Base-by-base conservation (phyloP, 2,113 vertebrate genomes). In the Centropristis striata region DNA sequence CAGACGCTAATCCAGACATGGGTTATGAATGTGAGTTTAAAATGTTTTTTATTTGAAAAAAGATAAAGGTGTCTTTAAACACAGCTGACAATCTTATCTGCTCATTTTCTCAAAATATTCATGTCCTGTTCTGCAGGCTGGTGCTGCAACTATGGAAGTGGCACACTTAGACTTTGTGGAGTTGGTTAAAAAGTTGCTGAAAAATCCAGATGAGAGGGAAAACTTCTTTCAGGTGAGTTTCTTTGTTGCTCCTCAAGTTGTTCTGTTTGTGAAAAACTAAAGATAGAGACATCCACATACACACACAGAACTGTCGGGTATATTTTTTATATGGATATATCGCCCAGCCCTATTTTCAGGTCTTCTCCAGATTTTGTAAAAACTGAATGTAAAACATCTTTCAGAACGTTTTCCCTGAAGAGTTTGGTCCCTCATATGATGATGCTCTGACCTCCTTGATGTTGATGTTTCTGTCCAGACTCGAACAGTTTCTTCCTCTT, bases 381-480 rank as follows among this genome's bases (percentile, higher is more conserved):
- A n/a, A n/a, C n/a, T n/a, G n/a, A n/a, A n/a, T n/a, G n/a, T n/a
- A n/a, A n/a, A n/a, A n/a, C n/a, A n/a, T 55, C 28, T 78, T 51
- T 58, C 68, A 96, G 96, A 90, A 86, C 15, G 80, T 86, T 25
- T 93, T 94, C 59, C 86, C 90, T 65, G 83, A 83, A 16, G 92
- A 96, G 7, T 96, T 96, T 65, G 95, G 96, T 20, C 87, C 93
- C 18, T 18, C 41, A 2, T 96, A 95, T 50, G 53, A 95, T 47
- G 37, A 66, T 4, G 91, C 88, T 4, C 80, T 96, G 53, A 83
- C 92, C 53, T 84, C 78, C 36, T 71, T 96, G 25, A 90, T 95
- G 69, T 94, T 89, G 64, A 88, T 92, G 66, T 96, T 95, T 58
- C 68, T 96, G 59, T 91, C 78, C 84, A 91, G 94, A 37, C 84